Conservation (phyloP, 2,113 vertebrate species). For the Sinosuthora webbiana region DNA sequence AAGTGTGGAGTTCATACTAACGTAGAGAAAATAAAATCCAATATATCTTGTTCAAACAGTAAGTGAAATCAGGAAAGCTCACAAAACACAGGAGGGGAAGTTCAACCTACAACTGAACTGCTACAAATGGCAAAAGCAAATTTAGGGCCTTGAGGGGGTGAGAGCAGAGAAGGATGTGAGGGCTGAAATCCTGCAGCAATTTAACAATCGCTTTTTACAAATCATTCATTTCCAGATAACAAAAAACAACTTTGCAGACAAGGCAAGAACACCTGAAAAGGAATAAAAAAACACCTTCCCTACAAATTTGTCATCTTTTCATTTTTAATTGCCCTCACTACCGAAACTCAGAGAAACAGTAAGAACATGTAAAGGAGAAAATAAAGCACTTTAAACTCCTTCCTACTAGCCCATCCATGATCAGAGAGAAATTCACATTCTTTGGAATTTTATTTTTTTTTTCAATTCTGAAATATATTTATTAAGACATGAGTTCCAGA, state of each 20-base stretch:
- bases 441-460: conserved; percentile 27
- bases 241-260: neutral
- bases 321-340: neutral
- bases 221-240: conserved; percentile 22
- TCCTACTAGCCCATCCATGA: neutral
- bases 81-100: neutral
- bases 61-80: conserved; percentile 22
- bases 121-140: conserved; percentile 36
- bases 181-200: conserved; percentile 15
- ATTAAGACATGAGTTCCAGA: neutral
- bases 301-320: neutral
- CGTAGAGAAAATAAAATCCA: conserved; percentile 3
- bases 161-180: conserved; percentile 3
- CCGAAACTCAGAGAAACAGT: neutral
- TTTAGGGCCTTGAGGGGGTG: conserved; percentile 3
- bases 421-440: neutral
- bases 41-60: neutral
- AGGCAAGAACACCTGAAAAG: conserved; percentile 23
- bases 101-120: conserved; percentile 34
- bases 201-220: conserved; percentile 19
- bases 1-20: conserved; percentile 18
- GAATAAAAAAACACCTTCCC: neutral
- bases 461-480: neutral
- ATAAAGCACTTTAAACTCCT: neutral
- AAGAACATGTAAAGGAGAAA: neutral